phyloP scores from a whole-genome alignment of 2,797 vertebrate species.

The Eutrigla gurnardus region DNA sequence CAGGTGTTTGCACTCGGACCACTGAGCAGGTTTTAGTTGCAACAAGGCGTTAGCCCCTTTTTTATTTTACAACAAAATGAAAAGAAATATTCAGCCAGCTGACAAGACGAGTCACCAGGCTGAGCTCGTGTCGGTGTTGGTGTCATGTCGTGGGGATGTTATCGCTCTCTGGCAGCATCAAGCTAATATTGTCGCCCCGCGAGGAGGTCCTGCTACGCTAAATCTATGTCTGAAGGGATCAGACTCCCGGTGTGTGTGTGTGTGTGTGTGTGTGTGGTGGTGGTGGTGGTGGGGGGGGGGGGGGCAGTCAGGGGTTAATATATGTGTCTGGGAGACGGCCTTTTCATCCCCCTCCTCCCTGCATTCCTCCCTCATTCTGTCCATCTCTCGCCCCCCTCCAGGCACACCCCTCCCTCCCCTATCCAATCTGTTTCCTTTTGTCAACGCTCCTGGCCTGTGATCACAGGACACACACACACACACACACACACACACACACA shows the following conservation, averaged over 20 bases:
- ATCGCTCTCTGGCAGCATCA: conserved; percentile 74
- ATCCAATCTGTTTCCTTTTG: conserved; percentile 67
- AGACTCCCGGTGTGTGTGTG: conserved; percentile 52
- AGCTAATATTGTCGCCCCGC: conserved; percentile 70
- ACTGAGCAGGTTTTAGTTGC: conserved; percentile 24
- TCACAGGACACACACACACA: conserved; percentile 47
- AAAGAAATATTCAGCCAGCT: background rate
- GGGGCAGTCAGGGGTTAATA: conserved; percentile 61
- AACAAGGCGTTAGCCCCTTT: background rate
- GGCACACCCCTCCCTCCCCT: conserved; percentile 57
- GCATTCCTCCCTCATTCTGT: conserved; percentile 38
- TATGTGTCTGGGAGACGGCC: conserved; percentile 66
- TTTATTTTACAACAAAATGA: background rate
- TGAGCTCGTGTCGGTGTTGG: conserved; percentile 38
- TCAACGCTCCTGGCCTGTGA: conserved; percentile 58
- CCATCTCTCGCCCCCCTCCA: conserved; percentile 53
- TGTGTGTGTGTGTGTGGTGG: no score
- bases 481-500: conserved; percentile 24
- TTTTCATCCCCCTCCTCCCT: conserved; percentile 58
- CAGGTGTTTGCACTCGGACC: conserved; percentile 32
- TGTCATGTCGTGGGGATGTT: conserved; percentile 57
- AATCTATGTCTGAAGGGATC: conserved; percentile 77
- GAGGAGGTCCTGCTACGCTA: conserved; percentile 72
- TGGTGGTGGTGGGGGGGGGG: background rate
- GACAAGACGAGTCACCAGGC: conserved; percentile 1